These are phyloP conservation scores for Drosophila orosa DNA, from an alignment of 1,140 invertebrate species.

Conservation along the genomic window DNA sequence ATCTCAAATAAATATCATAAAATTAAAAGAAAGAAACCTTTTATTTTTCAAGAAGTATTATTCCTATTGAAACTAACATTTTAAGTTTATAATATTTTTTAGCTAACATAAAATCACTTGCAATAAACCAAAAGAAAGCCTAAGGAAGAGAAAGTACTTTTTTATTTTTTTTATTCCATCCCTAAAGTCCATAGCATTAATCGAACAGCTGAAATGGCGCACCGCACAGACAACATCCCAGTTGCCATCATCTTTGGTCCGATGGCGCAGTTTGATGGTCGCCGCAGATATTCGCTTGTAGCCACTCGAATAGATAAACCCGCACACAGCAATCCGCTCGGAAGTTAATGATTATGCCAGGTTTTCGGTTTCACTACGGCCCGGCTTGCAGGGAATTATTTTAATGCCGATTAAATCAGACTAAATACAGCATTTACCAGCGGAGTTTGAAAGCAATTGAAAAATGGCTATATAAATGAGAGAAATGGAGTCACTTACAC, in stretches of 20 bases:
- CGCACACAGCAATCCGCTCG: slow-evolving; percentile 19
- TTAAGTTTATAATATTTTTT: too few relatives aligned
- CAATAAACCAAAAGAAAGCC: background rate
- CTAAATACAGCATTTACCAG: slow-evolving; percentile 12
- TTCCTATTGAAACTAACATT: too few relatives aligned
- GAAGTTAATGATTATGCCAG: slow-evolving; percentile 51
- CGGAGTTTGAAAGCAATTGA: slow-evolving; percentile 5
- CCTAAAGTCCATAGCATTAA: slow-evolving; percentile 2
- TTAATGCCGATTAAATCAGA: slow-evolving; percentile 30
- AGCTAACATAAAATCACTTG: background rate
- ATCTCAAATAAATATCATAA: too few relatives aligned
- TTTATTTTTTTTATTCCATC: too few relatives aligned
- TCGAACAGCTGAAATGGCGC: slow-evolving; percentile 8
- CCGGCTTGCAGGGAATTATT: slow-evolving; percentile 15
- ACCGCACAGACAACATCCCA: slow-evolving; percentile 3
- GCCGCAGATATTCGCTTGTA: slow-evolving; percentile 7
- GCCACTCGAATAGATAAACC: slow-evolving; percentile 35
- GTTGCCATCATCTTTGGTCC: slow-evolving; percentile 45
- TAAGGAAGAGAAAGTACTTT: accelerated
- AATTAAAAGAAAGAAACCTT: too few relatives aligned
- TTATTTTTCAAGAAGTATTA: too few relatives aligned
- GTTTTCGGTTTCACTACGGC: slow-evolving; percentile 20
- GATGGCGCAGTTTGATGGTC: slow-evolving; percentile 24
- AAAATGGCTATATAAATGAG: slow-evolving; percentile 23
- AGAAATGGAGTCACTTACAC: slow-evolving; percentile 27